phyloP scores from a whole-genome alignment of 1,140 invertebrate genomes.

The Neuroterus valhalla region DNA sequence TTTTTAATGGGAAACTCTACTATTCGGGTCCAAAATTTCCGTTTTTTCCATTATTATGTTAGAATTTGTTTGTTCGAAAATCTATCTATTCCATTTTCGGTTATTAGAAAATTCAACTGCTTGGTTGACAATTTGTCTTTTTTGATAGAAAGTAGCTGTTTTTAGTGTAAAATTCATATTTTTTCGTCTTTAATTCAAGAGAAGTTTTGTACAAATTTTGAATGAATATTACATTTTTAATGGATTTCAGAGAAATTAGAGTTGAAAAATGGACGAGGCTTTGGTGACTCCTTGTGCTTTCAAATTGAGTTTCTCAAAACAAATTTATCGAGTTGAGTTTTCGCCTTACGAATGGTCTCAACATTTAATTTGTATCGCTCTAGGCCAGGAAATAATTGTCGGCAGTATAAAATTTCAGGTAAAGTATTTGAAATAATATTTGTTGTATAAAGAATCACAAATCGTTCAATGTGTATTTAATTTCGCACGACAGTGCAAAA shows the following conservation, averaged over 20 bases:
- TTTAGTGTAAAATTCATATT: too few relatives aligned
- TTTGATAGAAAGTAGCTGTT: too few relatives aligned
- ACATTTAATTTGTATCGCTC: conserved; percentile 73
- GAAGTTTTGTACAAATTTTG: neutral
- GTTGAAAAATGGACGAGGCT: conserved; percentile 66
- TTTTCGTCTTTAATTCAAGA: neutral
- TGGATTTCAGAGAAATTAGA: neutral
- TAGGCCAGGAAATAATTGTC: conserved; percentile 69
- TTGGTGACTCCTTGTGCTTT: conserved; percentile 62
- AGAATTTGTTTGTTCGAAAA: too few relatives aligned
- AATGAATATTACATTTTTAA: neutral
- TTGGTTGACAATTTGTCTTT: too few relatives aligned
- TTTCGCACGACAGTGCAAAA: too few relatives aligned
- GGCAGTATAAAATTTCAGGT: conserved; percentile 74
- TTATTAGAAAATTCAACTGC: too few relatives aligned
- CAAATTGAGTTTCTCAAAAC: conserved; percentile 67
- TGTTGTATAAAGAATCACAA: conserved; percentile 9
- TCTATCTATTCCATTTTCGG: too few relatives aligned
- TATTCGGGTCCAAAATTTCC: too few relatives aligned
- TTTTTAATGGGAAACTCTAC: too few relatives aligned
- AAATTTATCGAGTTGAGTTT: conserved; percentile 72
- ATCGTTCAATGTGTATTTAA: too few relatives aligned
- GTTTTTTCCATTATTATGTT: too few relatives aligned
- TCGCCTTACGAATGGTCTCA: conserved; percentile 76
- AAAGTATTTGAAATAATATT: conserved; percentile 28